Percentiles rank a stretch among this genome's conserved stretches.
phyloP scores from a whole-genome alignment of 2,113 vertebrate species.

The Otis tarda region DNA sequence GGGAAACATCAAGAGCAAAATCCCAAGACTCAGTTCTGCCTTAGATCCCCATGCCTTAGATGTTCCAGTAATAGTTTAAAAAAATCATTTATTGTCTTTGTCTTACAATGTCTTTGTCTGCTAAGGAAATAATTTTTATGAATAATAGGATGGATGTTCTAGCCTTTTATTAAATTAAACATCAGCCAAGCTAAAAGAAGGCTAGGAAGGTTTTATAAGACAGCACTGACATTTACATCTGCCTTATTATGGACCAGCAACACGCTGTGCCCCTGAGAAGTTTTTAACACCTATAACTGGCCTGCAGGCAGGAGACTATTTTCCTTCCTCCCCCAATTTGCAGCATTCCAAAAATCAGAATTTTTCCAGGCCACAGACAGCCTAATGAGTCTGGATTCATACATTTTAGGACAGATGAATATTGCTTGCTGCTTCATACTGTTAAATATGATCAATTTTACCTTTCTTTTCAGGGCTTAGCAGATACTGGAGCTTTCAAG shows the following conservation, averaged over 20 bases:
- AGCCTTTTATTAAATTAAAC: not conserved
- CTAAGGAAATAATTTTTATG: not conserved
- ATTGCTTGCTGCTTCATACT: slow-evolving; percentile 2
- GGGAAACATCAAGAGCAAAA: not conserved
- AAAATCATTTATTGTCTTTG: not conserved
- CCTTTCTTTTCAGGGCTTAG: slow-evolving; percentile 25
- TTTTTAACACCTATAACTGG: not conserved
- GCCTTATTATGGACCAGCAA: not conserved
- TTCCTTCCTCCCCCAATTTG: not conserved
- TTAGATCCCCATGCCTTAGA: not conserved
- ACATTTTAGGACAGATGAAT: slow-evolving; percentile 8
- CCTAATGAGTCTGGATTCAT: not conserved
- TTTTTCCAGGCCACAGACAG: slow-evolving; percentile 11
- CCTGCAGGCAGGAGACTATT: not conserved
- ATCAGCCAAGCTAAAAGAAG: not conserved
- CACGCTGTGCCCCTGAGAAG: not conserved
- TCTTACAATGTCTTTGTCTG: not conserved
- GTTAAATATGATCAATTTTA: slow-evolving; percentile 30
- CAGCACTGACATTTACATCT: not conserved
- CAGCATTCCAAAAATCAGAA: slow-evolving; percentile 5
- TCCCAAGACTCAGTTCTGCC: not conserved
- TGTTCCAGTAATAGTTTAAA: not conserved
- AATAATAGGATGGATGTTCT: not conserved
- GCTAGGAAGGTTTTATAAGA: not conserved
- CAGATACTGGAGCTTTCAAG: slow-evolving; percentile 6